Evolutionary conservation across 2,113 vertebrate genomes (phyloP).

Genomic region (Orcinus orca): DNA sequence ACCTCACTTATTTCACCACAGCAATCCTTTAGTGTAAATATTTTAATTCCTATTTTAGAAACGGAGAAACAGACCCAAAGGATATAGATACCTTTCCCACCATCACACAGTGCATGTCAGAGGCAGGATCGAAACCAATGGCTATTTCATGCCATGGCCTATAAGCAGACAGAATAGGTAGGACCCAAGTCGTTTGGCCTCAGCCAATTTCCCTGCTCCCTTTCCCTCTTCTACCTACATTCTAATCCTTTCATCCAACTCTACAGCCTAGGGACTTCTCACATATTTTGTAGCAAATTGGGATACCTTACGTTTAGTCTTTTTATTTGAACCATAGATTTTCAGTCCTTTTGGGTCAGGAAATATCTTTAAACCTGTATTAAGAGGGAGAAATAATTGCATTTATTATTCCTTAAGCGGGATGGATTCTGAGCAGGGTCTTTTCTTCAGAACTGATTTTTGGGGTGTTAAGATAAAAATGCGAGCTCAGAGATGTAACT

Average conservation of each 20-base stretch:
- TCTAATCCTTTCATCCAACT: neutral
- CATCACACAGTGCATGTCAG: neutral
- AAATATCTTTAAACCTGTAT: neutral
- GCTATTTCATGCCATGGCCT: neutral
- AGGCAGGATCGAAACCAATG: neutral
- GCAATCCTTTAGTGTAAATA: neutral
- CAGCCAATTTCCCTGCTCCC: neutral
- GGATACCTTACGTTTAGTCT: neutral
- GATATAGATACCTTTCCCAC: neutral
- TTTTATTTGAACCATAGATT: neutral
- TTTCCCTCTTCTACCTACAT: neutral
- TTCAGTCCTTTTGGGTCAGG: neutral
- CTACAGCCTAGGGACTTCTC: neutral
- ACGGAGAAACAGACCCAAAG: neutral
- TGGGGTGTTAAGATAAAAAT: neutral
- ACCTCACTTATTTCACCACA: neutral
- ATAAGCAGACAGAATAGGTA: neutral
- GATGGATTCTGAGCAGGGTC: neutral
- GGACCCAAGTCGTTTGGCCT: neutral
- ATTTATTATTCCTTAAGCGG: neutral
- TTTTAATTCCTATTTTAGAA: neutral
- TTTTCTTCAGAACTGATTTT: neutral
- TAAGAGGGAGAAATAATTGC: neutral
- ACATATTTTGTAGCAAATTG: neutral
- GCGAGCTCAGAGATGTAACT: neutral